Evolutionary conservation across 2,888 invertebrate species (phyloP), one percentile per base, ranked within the genome.

Genomic region (Cataglyphis cursor): DNA sequence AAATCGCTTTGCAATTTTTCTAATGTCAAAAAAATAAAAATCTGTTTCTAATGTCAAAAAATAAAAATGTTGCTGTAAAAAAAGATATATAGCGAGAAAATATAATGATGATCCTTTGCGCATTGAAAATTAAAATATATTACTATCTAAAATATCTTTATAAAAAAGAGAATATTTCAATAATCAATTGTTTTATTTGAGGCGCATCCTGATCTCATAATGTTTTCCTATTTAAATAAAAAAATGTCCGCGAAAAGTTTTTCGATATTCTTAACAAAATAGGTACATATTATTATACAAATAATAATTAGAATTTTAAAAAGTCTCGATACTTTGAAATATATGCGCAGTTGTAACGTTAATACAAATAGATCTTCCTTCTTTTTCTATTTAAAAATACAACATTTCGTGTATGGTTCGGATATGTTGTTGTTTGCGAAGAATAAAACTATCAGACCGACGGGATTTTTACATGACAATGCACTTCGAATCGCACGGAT

Each of bases 401-500:
- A 48, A 18, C n/a, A 18, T 72, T 59, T 59, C 72, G 31, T 38
- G 59, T 24, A 10, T 24, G 35, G 18, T 18, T 35, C 21, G 35
- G 10, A 65, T 24, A 54, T 31, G 70, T 70, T 76, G 76, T 68
- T 72, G 72, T 72, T 70, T 44, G 72, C 44, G 35, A 78, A 57
- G 59, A 80, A 80, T 59, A 59, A 80, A 80, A 72, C 41, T 72
- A 41, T 78, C 70, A 18, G 31, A 41, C 31, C 5, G 10, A 15
- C 68, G 48, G 41, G 57, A 54, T 54, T 85, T 81, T 66, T 62
- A 86, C 88, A 89, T 80, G 86, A 84, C 70, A 88, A 88, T 76
- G 82, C 89, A 84, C 89, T 89, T 80, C 35, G 64, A 31, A 41
- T 31, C 35, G n/a, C 51, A 35, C 73, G 61, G 59, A 81, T 75